phyloP scores from a whole-genome alignment of 2,113 vertebrate species.

The Thamnophis sirtalis region DNA sequence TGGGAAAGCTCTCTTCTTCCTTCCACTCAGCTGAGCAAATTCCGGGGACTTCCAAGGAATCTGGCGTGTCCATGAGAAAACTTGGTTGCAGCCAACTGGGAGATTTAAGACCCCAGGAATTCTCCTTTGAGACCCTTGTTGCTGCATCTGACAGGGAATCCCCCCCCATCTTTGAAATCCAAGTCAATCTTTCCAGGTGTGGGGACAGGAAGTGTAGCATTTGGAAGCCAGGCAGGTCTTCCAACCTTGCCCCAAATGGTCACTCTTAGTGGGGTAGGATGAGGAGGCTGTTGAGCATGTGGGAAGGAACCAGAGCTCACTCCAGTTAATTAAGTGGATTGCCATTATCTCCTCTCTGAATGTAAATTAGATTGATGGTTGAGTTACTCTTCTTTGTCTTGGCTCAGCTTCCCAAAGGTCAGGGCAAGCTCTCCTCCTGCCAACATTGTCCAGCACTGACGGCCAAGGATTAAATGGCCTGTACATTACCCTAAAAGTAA shows the following conservation, averaged over 20 bases:
- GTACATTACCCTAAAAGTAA: neutral
- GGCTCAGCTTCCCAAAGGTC: neutral
- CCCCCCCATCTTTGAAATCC: neutral
- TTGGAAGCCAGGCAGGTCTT: neutral
- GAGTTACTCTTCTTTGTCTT: neutral
- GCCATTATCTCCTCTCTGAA: neutral
- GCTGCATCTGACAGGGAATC: neutral
- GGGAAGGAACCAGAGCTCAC: neutral
- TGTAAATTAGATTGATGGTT: neutral
- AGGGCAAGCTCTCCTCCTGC: neutral
- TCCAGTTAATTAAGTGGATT: neutral
- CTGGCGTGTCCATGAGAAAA: neutral
- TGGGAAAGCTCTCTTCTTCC: conserved; percentile 36
- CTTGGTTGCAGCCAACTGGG: neutral
- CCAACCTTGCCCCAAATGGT: neutral
- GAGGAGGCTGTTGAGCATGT: neutral
- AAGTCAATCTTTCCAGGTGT: neutral
- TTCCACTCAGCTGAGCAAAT: neutral
- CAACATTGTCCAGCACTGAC: neutral
- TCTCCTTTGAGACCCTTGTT: neutral
- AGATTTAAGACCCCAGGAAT: neutral
- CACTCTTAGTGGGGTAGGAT: neutral
- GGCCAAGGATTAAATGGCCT: neutral
- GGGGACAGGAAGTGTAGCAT: neutral
- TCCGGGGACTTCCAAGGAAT: neutral